Evolutionary conservation across 2,888 invertebrate genomes (phyloP), one percentile per base, ranked within the genome.

Genomic region (Thelaira solivaga): DNA sequence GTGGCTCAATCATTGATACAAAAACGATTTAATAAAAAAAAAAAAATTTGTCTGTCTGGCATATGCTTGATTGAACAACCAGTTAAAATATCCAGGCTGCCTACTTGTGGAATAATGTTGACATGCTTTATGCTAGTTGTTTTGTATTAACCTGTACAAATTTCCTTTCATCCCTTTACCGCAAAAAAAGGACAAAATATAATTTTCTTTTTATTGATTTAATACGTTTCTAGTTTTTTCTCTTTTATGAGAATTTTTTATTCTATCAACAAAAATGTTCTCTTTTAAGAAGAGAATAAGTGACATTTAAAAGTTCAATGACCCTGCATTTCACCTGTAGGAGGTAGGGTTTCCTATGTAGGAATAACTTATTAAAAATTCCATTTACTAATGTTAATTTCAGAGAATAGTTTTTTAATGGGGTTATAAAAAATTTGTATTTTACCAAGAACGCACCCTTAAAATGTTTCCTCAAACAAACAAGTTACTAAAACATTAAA

Each of bases 1-100:
- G 78, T 78, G 74, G 74, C 74, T 62, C 47, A 61, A 51, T 49
- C 16, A 68, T 36, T 31, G 20, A 47, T 61, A 62, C 13, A 65
- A 29, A 13, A n/a, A 16, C 55, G 6, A 8, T 11, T 16, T 18
- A 64, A 18, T 29, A 34, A 24, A 65, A 31, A 31, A n/a, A n/a
- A n/a, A n/a, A n/a, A n/a, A n/a, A n/a, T n/a, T n/a, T 13, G 22
- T 62, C n/a, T 20, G 20, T 41, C n/a, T 13, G 41, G 20, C 51
- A 65, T 51, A 29, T 65, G 65, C 41, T 29, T 31, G 11, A 45
- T 31, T 10, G 8, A 49, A 16, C 43, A 65, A 6, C 34, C 20
- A 59, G 45, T 34, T 45, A 10, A 45, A 13, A 47, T 26, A 57
- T 36, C 13, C 34, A n/a, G 36, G n/a, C 34, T 57, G 34, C 36